Conservation (phyloP, 2,888 invertebrate species). For the Euphydryas editha region DNA sequence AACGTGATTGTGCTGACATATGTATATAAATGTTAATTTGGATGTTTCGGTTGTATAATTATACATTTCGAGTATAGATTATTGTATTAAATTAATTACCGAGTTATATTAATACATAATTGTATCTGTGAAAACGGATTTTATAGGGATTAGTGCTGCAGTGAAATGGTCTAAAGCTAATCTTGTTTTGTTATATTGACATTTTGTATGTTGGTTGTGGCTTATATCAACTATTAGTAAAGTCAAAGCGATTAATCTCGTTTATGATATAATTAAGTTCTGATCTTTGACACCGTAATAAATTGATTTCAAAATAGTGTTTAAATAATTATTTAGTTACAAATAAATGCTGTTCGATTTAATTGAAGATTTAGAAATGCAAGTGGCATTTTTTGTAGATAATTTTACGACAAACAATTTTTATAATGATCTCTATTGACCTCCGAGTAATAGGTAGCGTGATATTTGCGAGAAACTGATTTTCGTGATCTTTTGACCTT, state of each 20-base stretch:
- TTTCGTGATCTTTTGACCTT: too few species aligned
- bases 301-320: neutral
- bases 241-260: neutral
- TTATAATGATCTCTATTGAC: too few species aligned
- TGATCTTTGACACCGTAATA: neutral
- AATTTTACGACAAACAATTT: too few species aligned
- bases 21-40: slow-evolving; percentile 60
- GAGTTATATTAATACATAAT: neutral
- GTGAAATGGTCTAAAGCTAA: neutral
- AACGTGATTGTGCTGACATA: slow-evolving; percentile 47
- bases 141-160: slow-evolving; percentile 1
- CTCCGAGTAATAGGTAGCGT: too few species aligned
- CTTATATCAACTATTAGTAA: neutral
- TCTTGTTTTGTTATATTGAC: neutral
- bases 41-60: slow-evolving; percentile 33
- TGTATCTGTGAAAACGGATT: slow-evolving; percentile 4
- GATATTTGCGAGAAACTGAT: too few species aligned
- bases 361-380: neutral
- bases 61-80: slow-evolving; percentile 17
- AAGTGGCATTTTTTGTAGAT: too few species aligned
- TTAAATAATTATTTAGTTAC: neutral
- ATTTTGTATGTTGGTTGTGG: neutral
- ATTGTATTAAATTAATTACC: slow-evolving; percentile 10
- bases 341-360: neutral
- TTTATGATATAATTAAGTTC: neutral